Percentiles rank a stretch among this genome's conserved stretches.
Conservation (phyloP, 2,113 vertebrate species). For the Nothobranchius kuhntae region DNA sequence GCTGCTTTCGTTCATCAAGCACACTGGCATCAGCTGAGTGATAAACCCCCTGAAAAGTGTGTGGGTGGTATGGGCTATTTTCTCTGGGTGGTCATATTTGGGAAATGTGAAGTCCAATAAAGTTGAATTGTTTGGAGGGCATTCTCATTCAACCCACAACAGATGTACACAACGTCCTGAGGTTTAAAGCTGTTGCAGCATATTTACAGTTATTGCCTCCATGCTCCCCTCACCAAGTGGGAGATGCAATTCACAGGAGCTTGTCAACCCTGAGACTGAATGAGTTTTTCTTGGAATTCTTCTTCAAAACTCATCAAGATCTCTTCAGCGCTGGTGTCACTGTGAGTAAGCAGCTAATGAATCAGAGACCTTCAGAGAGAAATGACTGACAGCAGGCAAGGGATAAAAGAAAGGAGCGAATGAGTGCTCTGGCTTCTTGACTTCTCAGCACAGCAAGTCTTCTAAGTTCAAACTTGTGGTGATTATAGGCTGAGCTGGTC, state of each 20-base stretch:
- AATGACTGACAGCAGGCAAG: conserved; percentile 60
- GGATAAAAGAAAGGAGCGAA: conserved; percentile 43
- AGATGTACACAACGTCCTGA: conserved; percentile 60
- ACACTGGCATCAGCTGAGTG: conserved; percentile 61
- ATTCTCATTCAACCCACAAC: conserved; percentile 53
- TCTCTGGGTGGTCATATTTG: conserved; percentile 77
- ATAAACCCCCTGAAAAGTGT: conserved; percentile 64
- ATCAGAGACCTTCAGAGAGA: conserved; percentile 40
- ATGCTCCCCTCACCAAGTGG: conserved; percentile 24
- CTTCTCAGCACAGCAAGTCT: conserved; percentile 71
- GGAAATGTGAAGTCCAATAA: conserved; percentile 67
- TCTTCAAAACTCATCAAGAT: conserved; percentile 6
- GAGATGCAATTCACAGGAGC: background rate
- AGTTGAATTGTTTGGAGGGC: conserved; percentile 62
- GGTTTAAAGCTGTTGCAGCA: conserved; percentile 38
- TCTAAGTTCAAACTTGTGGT: conserved; percentile 74
- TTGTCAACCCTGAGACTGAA: conserved; percentile 10
- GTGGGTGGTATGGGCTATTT: conserved; percentile 67
- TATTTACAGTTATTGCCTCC: conserved; percentile 43
- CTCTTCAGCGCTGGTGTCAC: conserved; percentile 22
- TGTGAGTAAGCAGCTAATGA: conserved; percentile 40
- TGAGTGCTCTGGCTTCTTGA: conserved; percentile 76
- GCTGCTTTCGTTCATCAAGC: conserved; percentile 58
- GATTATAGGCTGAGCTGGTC: conserved; percentile 74
- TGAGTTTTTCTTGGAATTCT: conserved; percentile 9